Base-by-base conservation (phyloP, 2,888 invertebrate species). In the Drosophila aldrichi region DNA sequence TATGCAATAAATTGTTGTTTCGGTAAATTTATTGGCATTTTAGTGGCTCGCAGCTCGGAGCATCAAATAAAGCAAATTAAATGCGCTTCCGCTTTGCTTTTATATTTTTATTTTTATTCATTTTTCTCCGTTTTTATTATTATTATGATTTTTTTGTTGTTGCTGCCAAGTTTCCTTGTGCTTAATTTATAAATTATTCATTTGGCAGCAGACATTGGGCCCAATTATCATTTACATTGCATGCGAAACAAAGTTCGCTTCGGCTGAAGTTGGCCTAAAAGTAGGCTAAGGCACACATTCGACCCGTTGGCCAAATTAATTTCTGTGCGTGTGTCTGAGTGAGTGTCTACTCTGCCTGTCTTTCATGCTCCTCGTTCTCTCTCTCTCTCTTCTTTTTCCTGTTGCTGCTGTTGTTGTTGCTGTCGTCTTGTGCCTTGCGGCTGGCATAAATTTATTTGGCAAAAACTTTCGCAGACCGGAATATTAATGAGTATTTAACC, bases 161-260 rank as follows among this genome's bases (percentile, higher is more conserved):
- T 58, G 44, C 20, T 49, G 41, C 48, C 57, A 65, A 63, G 48
- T 70, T 60, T 61, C 58, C 67, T 72, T 73, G 74, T 64, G 75
- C 81, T 82, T 81, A 78, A 90, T 81, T 83, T 84, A 90, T 91
- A 91, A 91, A 91, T 91, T 84, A 91, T 91, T 91, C 90, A 91
- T 89, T 85, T 78, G 77, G 66, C 70, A 75, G 64, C 74, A 76
- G 80, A 70, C 87, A 81, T 82, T 84, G 69, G 74, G 79, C 84
- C 38, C 90, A 90, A 91, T 91, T 90, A 91, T 89, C 86, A 90
- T 91, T 91, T 89, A 74, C 82, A 77, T 87, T 73, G 75, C 74
- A 70, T 56, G 72, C 66, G 41, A n/a, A 65, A 66, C 60, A 75
- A 48, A 10, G 63, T 41, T 44, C 43, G 18, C 29, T 22, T 38